A percentile compares a stretch with the other conserved stretches of the same genome.
phyloP scores from a whole-genome alignment of 2,888 invertebrate species.

The Agrypnus murinus region DNA sequence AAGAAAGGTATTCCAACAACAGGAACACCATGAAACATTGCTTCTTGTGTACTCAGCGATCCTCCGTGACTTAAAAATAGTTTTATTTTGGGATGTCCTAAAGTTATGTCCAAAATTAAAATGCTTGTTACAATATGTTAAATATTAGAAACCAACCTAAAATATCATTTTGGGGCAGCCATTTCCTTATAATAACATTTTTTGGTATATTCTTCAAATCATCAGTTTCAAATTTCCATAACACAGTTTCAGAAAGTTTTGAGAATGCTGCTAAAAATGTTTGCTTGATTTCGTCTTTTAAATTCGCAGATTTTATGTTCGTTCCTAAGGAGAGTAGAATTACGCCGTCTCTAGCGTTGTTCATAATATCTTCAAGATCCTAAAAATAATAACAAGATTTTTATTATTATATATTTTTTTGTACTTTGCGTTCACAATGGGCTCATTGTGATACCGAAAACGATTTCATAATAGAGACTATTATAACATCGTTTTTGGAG shows the following conservation, averaged over 20 bases:
- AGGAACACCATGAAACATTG: conserved; percentile 56
- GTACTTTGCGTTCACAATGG: too few species aligned
- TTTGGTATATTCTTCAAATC: conserved; percentile 61
- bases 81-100: conserved; percentile 55
- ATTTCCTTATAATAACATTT: conserved; percentile 65
- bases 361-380: conserved; percentile 18
- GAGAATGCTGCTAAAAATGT: conserved; percentile 61
- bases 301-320: conserved; percentile 57
- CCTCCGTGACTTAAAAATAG: conserved; percentile 58
- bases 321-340: conserved; percentile 67
- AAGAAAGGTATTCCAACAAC: conserved; percentile 56
- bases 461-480: too few species aligned
- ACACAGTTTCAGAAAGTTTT: conserved; percentile 63
- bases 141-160: conserved; percentile 57
- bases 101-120: too few species aligned
- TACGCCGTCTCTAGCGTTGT: conserved; percentile 62
- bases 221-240: conserved; percentile 65
- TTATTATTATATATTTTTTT: too few species aligned
- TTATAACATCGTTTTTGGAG: too few species aligned
- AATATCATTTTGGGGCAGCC: conserved; percentile 68
- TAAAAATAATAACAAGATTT: conserved; percentile 8
- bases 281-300: conserved; percentile 53
- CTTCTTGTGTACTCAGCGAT: conserved; percentile 56
- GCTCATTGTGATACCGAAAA: too few species aligned
- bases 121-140: too few species aligned